Base-by-base conservation (phyloP, 2,888 invertebrate species). In the Pandemis corylana region DNA sequence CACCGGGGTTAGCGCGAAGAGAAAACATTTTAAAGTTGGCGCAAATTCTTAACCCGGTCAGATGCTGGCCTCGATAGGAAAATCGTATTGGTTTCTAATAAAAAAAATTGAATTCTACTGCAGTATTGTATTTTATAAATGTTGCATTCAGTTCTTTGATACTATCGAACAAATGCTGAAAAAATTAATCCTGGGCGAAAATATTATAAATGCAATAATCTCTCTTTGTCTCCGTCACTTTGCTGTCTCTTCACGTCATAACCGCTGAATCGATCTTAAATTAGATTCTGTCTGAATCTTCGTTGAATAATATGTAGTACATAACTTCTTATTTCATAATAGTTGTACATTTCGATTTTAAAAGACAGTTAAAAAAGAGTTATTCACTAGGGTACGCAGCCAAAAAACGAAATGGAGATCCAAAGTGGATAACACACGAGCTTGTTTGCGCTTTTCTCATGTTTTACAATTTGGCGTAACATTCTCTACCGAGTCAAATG, bases 31-130 rank as follows among this genome's bases (percentile, higher is more conserved):
- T 74, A 74, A 69, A 74, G 65, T 69, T 66, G 65, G 66, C 69
- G 69, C 74, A 61, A 69, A 69, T 74, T 69, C 61, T 69, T 74
- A 61, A 70, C 69, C 61, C 69, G 74, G 69, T 74, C 74, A 74
- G 69, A 65, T 65, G 20, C 74, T 70, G 69, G 61, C 65, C 74
- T 70, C 61, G 74, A 66, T 66, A 61, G 65, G 28, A 70, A 67
- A 74, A 65, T 74, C 69, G 69, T 53, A 74, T 74, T 70, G 65
- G 65, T 15, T 28, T 61, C 69, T 53, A 53, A 66, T 74, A 74
- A 72, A 62, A 65, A 68, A 15, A 72, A 64, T 64, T 59, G 68
- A 36, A 36, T 56, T 53, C 61, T 69, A 42, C 61, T 70, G 65
- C 63, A 41, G 62, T n/a, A 36, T 36, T 36, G 28, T 36, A 36